Evolutionary conservation across 2,888 invertebrate species (phyloP).

Genomic region (Acleris holmiana): DNA sequence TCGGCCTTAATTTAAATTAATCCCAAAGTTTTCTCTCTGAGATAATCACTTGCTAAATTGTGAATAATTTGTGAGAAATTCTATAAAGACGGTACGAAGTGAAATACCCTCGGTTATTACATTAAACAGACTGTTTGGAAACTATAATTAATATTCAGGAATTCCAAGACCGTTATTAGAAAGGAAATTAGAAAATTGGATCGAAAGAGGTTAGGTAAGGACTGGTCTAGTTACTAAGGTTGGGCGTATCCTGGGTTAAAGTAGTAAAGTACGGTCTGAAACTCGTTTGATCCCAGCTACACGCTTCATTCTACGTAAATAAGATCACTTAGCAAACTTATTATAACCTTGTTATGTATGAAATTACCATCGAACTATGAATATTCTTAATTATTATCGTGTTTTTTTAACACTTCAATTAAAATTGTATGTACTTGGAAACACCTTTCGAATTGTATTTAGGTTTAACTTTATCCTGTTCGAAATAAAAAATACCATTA

Average conservation of each 20-base stretch:
- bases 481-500: too few species aligned
- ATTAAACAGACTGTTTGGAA: conserved; percentile 16
- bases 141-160: conserved; percentile 19
- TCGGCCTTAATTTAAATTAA: conserved; percentile 14
- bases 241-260: conserved; percentile 23
- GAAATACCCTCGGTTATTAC: conserved; percentile 25
- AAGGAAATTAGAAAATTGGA: conserved; percentile 17
- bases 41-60: conserved; percentile 25
- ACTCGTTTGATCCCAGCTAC: conserved; percentile 1
- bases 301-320: not conserved
- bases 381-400: not conserved
- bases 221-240: conserved; percentile 25
- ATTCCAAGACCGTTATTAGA: conserved; percentile 26
- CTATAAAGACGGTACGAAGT: conserved; percentile 13
- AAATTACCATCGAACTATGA: not conserved
- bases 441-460: too few species aligned
- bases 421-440: too few species aligned
- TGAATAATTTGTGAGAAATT: conserved; percentile 14
- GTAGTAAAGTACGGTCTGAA: conserved; percentile 8
- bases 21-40: conserved; percentile 22
- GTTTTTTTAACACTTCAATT: too few species aligned
- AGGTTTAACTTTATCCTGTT: too few species aligned
- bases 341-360: not conserved
- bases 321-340: not conserved
- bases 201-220: conserved; percentile 22